Evolutionary conservation across 2,797 vertebrate species (phyloP).

Genomic region (Austrolebias charrua): DNA sequence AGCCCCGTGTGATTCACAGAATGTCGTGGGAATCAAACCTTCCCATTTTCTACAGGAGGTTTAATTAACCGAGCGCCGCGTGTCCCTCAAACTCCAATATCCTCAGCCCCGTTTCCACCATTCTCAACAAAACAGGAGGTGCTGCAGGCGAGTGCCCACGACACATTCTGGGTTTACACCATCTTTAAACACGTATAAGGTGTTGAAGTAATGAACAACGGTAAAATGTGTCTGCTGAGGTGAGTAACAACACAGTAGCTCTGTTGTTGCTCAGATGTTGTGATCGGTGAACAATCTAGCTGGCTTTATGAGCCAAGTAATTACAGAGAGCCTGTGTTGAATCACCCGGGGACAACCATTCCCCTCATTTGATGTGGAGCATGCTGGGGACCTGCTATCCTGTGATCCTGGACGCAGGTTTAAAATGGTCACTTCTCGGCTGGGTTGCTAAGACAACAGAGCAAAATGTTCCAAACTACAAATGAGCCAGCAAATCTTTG

Average conservation of each 20-base stretch:
- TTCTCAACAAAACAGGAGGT: constrained; percentile 45
- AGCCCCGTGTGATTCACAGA: constrained; percentile 49
- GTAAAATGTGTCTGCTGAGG: constrained; percentile 37
- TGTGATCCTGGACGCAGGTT: constrained; percentile 41
- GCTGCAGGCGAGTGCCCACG: constrained; percentile 32
- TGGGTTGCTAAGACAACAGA: constrained; percentile 64
- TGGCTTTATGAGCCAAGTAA: constrained; percentile 52
- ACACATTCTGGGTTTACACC: constrained; percentile 23
- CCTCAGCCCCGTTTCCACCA: constrained; percentile 41
- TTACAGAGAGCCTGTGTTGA: constrained; percentile 65
- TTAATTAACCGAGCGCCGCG: constrained; percentile 71
- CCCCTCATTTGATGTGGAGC: constrained; percentile 56
- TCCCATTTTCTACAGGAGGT: constrained; percentile 49
- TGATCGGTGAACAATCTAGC: constrained; percentile 57
- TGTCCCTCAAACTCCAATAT: constrained; percentile 53
- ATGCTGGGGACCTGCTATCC: constrained; percentile 55
- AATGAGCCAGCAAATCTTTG: constrained; percentile 52
- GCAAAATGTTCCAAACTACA: constrained; percentile 62
- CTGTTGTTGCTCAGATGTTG: constrained; percentile 37
- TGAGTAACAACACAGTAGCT: constrained; percentile 50
- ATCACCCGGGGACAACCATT: constrained; percentile 59
- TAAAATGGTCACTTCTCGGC: constrained; percentile 55
- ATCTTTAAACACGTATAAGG: constrained; percentile 12
- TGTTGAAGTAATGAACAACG: constrained; percentile 55
- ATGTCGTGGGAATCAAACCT: constrained; percentile 61